Evolutionary conservation across 2,797 vertebrate genomes (phyloP).

Genomic region (Brotogeris chrysoptera): DNA sequence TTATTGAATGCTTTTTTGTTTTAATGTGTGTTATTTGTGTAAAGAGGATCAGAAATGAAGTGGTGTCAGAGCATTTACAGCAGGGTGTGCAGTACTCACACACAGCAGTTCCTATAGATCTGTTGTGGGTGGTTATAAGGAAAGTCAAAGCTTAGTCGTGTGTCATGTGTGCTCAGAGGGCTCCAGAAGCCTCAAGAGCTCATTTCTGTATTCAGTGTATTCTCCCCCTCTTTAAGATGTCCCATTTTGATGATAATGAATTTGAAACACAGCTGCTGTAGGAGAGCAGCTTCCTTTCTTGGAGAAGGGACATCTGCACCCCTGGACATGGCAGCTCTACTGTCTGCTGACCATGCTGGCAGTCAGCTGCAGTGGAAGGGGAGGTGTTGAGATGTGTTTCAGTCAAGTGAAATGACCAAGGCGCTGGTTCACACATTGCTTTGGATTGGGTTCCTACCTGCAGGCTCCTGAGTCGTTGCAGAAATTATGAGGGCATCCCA

Average conservation of each 20-base stretch:
- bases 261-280: not conserved
- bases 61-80: rapidly evolving
- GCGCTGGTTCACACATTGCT: rapidly evolving
- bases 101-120: rapidly evolving
- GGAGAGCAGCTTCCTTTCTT: not conserved
- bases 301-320: rapidly evolving
- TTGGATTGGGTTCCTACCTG: not conserved
- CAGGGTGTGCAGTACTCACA: rapidly evolving
- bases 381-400: not conserved
- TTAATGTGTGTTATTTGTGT: rapidly evolving
- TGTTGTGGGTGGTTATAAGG: rapidly evolving
- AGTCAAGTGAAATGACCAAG: rapidly evolving
- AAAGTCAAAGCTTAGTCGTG: not conserved
- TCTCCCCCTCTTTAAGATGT: not conserved
- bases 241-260: not conserved
- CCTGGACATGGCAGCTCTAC: not conserved
- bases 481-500: not conserved
- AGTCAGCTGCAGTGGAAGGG: too few species aligned
- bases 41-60: not conserved
- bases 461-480: not conserved
- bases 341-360: rapidly evolving
- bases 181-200: not conserved
- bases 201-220: rapidly evolving
- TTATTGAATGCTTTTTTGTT: not conserved
- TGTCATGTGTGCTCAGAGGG: not conserved